A percentile compares a stretch with the other conserved stretches of the same genome.
phyloP scores from a whole-genome alignment of 2,113 vertebrate species.

The Pelusios castaneus region DNA sequence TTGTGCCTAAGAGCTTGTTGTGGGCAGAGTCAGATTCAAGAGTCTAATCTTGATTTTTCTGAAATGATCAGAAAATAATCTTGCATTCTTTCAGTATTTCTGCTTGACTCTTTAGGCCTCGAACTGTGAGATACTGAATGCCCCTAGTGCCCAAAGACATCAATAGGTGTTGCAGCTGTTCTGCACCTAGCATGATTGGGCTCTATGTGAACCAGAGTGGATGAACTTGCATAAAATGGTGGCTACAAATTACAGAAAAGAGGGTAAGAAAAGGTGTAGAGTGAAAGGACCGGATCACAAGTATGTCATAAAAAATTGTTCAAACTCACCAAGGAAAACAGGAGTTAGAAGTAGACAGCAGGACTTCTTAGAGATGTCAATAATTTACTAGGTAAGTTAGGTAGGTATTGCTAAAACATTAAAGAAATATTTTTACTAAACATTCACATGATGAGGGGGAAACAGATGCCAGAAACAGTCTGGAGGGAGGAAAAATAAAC shows the following conservation, averaged over 20 bases:
- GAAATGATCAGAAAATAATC: neutral
- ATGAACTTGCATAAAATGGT: neutral
- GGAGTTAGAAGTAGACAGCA: neutral
- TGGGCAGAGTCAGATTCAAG: neutral
- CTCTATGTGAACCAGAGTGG: neutral
- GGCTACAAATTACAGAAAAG: neutral
- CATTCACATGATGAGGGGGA: conserved; percentile 40
- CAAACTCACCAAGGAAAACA: neutral
- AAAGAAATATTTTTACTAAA: conserved; percentile 30
- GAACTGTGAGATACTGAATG: neutral
- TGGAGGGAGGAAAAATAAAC: conserved; percentile 44
- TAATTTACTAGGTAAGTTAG: neutral
- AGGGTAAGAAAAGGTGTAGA: neutral
- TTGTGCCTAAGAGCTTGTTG: neutral
- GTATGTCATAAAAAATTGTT: accelerated
- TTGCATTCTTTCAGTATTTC: neutral
- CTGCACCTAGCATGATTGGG: neutral
- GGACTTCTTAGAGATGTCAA: neutral
- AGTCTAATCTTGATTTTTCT: neutral
- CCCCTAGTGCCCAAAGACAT: neutral
- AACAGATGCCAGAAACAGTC: conserved; percentile 46
- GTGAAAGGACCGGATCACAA: neutral
- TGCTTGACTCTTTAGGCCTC: neutral
- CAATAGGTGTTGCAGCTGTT: neutral
- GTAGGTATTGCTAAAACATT: conserved; percentile 38